Evolutionary conservation across 2,797 vertebrate genomes (phyloP).

Genomic region (Squalus acanthias): DNA sequence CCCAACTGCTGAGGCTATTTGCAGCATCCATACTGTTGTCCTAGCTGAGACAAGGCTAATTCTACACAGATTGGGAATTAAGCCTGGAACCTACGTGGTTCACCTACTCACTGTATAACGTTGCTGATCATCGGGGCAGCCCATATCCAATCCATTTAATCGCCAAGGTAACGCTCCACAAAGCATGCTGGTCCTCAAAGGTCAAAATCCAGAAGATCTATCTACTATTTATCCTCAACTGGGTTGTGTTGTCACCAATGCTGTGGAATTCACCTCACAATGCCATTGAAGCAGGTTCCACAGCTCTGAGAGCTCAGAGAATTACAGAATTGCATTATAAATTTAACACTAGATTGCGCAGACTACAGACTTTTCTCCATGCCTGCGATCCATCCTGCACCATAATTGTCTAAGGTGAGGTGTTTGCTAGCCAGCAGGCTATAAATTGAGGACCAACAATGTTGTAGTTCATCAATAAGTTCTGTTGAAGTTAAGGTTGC

Average conservation of each 20-base stretch:
- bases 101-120: neutral
- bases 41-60: too few relatives aligned
- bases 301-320: neutral
- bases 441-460: neutral
- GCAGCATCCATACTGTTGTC: too few relatives aligned
- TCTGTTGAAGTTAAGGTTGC: neutral
- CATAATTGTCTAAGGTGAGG: neutral
- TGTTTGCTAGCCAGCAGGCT: neutral
- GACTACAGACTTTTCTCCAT: neutral
- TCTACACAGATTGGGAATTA: too few relatives aligned
- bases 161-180: neutral
- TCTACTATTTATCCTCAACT: neutral
- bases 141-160: neutral
- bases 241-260: neutral
- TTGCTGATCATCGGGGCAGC: neutral
- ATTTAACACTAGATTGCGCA: neutral
- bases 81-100: too few relatives aligned
- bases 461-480: neutral
- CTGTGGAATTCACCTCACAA: neutral
- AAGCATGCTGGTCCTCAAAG: neutral
- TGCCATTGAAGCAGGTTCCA: neutral
- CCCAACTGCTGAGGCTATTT: too few relatives aligned
- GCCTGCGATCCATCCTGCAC: neutral
- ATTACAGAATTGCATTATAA: neutral
- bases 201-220: neutral